Conservation (phyloP, 2,888 invertebrate genomes). For the Drosophila colorata region DNA sequence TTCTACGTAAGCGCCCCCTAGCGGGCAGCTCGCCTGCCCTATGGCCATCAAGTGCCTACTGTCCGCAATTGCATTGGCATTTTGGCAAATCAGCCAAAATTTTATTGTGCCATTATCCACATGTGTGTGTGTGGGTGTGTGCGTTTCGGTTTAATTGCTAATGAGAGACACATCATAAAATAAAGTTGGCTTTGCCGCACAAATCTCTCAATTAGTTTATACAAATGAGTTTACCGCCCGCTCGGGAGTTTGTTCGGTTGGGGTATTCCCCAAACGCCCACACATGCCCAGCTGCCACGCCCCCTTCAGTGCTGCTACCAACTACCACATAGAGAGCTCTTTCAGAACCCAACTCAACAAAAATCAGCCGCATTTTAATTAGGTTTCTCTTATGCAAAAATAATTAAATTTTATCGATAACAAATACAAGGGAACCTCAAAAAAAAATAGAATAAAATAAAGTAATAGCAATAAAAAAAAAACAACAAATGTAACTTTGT, state of each 20-base stretch:
- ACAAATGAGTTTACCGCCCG: constrained; percentile 79
- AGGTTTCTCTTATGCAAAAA: constrained; percentile 48
- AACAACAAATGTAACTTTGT: constrained; percentile 60
- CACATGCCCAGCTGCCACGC: constrained; percentile 13
- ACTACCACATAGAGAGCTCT: no score
- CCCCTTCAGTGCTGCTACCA: background rate
- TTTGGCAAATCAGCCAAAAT: constrained; percentile 53
- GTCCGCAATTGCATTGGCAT: constrained; percentile 26
- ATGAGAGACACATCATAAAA: constrained; percentile 75
- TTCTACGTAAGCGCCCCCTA: constrained; percentile 7
- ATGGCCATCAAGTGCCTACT: constrained; percentile 4
- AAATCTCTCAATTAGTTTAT: constrained; percentile 77
- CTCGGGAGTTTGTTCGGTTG: constrained; percentile 50
- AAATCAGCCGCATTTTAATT: constrained; percentile 38
- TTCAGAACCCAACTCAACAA: no score
- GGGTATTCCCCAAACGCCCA: constrained; percentile 42
- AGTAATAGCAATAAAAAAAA: constrained; percentile 28
- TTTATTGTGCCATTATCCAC: constrained; percentile 47
- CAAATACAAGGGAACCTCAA: constrained; percentile 35
- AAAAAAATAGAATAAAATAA: constrained; percentile 22
- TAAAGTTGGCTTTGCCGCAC: constrained; percentile 37
- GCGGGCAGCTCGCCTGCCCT: background rate
- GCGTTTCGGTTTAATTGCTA: constrained; percentile 67
- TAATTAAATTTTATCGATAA: constrained; percentile 75
- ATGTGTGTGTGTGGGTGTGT: constrained; percentile 6